A percentile compares a stretch with the other conserved stretches of the same genome.
These are phyloP conservation scores for Podarcis lilfordi DNA, from an alignment of 2,797 vertebrate genomes.

Conservation along the genomic window DNA sequence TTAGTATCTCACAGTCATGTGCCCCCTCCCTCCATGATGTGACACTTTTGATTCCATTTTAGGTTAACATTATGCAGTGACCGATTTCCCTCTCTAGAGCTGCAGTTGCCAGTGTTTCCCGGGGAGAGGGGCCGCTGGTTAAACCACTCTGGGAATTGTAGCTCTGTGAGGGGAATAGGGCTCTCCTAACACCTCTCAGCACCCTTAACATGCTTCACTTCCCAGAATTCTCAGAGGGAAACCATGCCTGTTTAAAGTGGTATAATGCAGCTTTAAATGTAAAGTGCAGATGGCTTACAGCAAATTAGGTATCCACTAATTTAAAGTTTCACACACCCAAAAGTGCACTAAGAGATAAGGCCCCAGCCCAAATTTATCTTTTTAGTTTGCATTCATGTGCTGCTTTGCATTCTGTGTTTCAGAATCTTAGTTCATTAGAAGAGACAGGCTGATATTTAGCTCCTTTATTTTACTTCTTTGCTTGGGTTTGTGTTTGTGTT, in stretches of 20 bases:
- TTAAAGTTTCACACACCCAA: slow-evolving; percentile 12
- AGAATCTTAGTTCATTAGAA: background rate
- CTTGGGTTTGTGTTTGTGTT: slow-evolving; percentile 15
- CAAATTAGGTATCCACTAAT: slow-evolving; percentile 19
- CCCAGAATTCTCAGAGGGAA: too few relatives aligned
- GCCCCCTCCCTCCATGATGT: too few relatives aligned
- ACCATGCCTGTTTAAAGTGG: too few relatives aligned
- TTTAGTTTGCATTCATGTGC: slow-evolving; percentile 32
- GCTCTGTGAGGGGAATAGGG: too few relatives aligned
- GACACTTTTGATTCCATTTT: background rate
- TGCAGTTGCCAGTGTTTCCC: too few relatives aligned
- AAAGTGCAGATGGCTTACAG: background rate
- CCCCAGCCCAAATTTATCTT: slow-evolving; percentile 48
- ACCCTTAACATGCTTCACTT: too few relatives aligned
- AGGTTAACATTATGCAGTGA: background rate
- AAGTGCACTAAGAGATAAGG: slow-evolving; percentile 59
- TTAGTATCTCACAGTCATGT: background rate
- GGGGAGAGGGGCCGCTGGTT: too few relatives aligned
- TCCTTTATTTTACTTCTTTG: slow-evolving; percentile 1
- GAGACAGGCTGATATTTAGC: background rate
- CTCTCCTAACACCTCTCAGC: too few relatives aligned
- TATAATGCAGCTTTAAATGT: too few relatives aligned
- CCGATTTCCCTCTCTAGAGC: too few relatives aligned
- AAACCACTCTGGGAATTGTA: too few relatives aligned
- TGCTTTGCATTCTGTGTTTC: slow-evolving; percentile 49